Conservation (phyloP, 1,140 invertebrate species). For the Thaumatotibia leucotreta region DNA sequence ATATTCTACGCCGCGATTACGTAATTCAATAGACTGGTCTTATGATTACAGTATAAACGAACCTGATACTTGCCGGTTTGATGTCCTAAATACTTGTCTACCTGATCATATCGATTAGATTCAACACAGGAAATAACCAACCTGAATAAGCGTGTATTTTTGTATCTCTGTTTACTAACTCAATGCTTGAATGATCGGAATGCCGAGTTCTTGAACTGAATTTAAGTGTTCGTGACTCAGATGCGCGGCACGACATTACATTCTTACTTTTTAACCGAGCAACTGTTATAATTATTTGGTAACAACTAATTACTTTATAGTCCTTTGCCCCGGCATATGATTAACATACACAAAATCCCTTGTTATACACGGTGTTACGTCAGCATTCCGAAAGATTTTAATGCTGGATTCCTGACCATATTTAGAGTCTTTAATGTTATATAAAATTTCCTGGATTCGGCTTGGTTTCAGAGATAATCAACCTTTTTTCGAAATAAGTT, state of each 20-base stretch:
- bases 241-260: neutral
- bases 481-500: too few species aligned
- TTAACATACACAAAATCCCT: too few species aligned
- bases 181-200: neutral
- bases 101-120: neutral
- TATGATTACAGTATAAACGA: neutral
- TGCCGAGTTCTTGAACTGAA: slow-evolving; percentile 7
- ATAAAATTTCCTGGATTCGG: too few species aligned
- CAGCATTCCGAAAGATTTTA: too few species aligned
- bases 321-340: too few species aligned
- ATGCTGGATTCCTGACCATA: too few species aligned
- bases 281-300: neutral
- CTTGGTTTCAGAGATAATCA: too few species aligned
- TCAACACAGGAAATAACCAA: neutral
- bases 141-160: neutral
- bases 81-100: neutral
- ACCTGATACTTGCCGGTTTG: neutral
- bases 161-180: neutral
- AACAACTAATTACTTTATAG: too few species aligned
- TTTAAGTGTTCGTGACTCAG: slow-evolving; percentile 1
- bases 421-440: too few species aligned
- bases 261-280: neutral
- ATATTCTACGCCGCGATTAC: slow-evolving; percentile 1
- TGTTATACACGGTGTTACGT: too few species aligned
- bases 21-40: neutral